phyloP scores from a whole-genome alignment of 1,140 invertebrate species.

The Drosophila ambigua region DNA sequence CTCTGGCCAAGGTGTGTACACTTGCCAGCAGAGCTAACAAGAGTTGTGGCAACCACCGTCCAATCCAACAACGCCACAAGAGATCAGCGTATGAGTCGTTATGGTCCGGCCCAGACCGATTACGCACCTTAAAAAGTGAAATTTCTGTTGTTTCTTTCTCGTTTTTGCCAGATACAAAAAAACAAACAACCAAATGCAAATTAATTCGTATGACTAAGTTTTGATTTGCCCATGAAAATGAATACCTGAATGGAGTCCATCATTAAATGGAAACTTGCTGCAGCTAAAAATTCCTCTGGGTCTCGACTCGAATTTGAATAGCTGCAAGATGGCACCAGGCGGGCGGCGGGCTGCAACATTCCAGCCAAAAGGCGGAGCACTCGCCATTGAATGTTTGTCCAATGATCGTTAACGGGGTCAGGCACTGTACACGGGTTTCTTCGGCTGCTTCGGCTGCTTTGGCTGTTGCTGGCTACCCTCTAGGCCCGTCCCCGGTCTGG shows the following conservation, averaged over 20 bases:
- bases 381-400: constrained; percentile 54
- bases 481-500: constrained; percentile 19
- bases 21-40: constrained; percentile 2
- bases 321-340: not conserved
- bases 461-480: constrained; percentile 26
- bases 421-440: constrained; percentile 43
- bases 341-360: constrained; percentile 22
- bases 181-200: constrained; percentile 41
- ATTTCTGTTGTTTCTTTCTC: constrained; percentile 69
- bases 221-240: constrained; percentile 41
- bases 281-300: not conserved
- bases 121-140: constrained; percentile 82
- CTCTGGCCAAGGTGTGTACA: constrained; percentile 30
- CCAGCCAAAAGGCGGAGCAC: constrained; percentile 30
- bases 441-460: constrained; percentile 1
- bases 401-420: constrained; percentile 68
- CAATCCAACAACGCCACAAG: constrained; percentile 26
- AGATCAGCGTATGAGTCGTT: constrained; percentile 12
- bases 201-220: constrained; percentile 47
- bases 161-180: constrained; percentile 30
- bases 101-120: constrained; percentile 56
- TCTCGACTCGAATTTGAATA: constrained; percentile 10
- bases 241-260: constrained; percentile 4
- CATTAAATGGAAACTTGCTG: constrained; percentile 18
- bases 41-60: not conserved